phyloP scores from a whole-genome alignment of 2,797 vertebrate genomes.

The Hozukius guyotensis region DNA sequence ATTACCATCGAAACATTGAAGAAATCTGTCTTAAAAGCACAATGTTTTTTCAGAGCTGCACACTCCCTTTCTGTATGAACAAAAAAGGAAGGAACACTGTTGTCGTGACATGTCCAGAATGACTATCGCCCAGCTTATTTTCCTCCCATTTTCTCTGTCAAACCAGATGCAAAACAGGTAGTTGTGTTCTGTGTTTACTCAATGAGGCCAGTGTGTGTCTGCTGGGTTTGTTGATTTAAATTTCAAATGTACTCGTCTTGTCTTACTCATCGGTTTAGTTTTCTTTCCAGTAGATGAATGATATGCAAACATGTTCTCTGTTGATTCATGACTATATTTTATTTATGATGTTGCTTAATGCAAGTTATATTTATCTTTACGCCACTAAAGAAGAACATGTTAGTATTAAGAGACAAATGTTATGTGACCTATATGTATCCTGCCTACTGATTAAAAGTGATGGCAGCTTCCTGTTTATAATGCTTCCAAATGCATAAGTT shows the following conservation, averaged over 20 bases:
- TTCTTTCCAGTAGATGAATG: slow-evolving; percentile 3
- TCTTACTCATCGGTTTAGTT: slow-evolving; percentile 15
- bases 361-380: not conserved
- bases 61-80: slow-evolving; percentile 15
- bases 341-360: not conserved
- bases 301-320: not conserved
- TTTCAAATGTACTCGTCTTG: slow-evolving; percentile 26
- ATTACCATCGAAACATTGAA: not conserved
- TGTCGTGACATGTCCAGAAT: slow-evolving; percentile 39
- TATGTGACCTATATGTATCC: not conserved
- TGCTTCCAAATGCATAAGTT: not conserved
- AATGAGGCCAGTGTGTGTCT: not conserved
- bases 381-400: not conserved
- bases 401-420: not conserved
- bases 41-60: not conserved
- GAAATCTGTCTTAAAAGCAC: not conserved
- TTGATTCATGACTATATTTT: not conserved
- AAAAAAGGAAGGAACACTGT: slow-evolving; percentile 5
- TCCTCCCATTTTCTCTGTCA: not conserved
- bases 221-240: slow-evolving; percentile 23
- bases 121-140: slow-evolving; percentile 1
- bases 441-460: not conserved
- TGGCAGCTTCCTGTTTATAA: not conserved
- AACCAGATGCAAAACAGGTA: slow-evolving; percentile 47
- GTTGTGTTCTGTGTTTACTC: slow-evolving; percentile 41